Conservation (phyloP, 2,113 vertebrate species). For the Melospiza melodia region DNA sequence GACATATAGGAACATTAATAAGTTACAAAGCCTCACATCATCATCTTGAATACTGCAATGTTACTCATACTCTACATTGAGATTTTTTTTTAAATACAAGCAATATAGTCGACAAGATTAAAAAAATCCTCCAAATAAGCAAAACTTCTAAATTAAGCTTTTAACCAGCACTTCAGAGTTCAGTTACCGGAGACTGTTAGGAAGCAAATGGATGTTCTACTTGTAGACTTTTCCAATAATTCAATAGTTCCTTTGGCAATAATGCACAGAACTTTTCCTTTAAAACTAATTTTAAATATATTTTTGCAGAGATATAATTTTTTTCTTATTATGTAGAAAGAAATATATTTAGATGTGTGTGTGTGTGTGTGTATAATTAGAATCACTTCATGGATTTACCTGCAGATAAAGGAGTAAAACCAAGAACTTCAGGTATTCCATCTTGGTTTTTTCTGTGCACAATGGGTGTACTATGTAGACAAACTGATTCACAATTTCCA, state of each 20-base stretch:
- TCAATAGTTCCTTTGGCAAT: neutral
- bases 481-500: constrained; percentile 60
- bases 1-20: neutral
- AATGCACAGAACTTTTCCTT: neutral
- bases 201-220: neutral
- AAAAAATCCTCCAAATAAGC: neutral
- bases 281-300: neutral
- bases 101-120: neutral
- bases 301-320: neutral
- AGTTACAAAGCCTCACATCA: neutral
- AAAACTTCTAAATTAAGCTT: neutral
- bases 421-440: constrained; percentile 73
- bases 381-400: constrained; percentile 73
- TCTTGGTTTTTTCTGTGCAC: constrained; percentile 63
- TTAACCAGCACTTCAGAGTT: neutral
- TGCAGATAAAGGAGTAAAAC: constrained; percentile 80
- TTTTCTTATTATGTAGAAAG: neutral
- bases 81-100: neutral
- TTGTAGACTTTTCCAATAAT: neutral
- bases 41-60: neutral
- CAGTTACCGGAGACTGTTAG: neutral
- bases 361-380: neutral
- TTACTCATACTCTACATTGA: neutral
- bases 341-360: neutral
- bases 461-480: constrained; percentile 86